Evolutionary conservation across 2,797 vertebrate species (phyloP).

Genomic region (Sebastes melanostomus): DNA sequence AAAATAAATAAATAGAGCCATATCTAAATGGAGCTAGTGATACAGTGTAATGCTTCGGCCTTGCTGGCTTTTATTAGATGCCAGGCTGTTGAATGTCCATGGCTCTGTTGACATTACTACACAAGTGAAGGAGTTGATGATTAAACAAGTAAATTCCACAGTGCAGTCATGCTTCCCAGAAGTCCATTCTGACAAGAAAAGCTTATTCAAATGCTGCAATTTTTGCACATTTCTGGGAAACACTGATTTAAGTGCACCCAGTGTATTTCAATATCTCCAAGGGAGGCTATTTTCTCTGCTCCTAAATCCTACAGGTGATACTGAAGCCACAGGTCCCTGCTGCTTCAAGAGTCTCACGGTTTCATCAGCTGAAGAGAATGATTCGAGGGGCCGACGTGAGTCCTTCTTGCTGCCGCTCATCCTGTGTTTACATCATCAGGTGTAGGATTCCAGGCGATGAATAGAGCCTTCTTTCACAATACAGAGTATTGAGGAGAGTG

Average conservation of each 20-base stretch:
- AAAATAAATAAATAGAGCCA: background rate
- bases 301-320: background rate
- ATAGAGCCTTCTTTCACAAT: background rate
- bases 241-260: background rate
- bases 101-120: background rate
- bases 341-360: background rate
- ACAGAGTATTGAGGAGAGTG: background rate
- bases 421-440: background rate
- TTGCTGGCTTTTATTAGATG: background rate
- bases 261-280: background rate
- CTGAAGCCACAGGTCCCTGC: background rate
- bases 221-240: too few relatives aligned
- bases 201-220: background rate
- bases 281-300: background rate
- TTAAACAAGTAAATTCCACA: background rate
- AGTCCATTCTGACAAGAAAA: background rate
- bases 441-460: background rate
- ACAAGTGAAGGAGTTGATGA: background rate
- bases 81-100: background rate
- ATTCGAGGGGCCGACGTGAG: background rate
- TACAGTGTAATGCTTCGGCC: background rate
- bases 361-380: background rate
- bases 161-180: background rate
- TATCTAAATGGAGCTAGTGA: background rate
- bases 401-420: background rate